These are phyloP conservation scores for Drosophila setosimentum DNA, from an alignment of 2,888 invertebrate species.

Conservation along the genomic window DNA sequence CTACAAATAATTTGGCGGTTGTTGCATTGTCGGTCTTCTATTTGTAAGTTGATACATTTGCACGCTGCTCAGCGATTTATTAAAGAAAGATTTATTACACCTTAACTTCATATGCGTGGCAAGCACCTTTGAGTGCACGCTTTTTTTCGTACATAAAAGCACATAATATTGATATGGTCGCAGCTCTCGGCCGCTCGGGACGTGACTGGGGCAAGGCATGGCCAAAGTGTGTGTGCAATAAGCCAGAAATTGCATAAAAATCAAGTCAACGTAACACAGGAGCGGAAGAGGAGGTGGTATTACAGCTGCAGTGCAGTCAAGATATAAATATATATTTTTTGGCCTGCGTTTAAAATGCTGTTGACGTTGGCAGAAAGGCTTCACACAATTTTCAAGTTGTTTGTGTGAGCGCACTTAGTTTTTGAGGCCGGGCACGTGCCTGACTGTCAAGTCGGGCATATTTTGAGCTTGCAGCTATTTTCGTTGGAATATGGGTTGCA, in stretches of 20 bases:
- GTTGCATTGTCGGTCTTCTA: conserved; percentile 52
- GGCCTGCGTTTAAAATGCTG: conserved; percentile 57
- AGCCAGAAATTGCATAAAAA: conserved; percentile 74
- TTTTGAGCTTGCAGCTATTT: conserved; percentile 38
- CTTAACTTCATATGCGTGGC: conserved; percentile 52
- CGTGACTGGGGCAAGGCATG: conserved; percentile 48
- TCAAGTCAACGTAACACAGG: conserved; percentile 57
- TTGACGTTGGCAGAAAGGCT: conserved; percentile 60
- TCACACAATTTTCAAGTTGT: conserved; percentile 62
- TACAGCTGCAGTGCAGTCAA: conserved; percentile 36
- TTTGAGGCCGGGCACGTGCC: conserved; percentile 62
- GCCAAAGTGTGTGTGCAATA: conserved; percentile 68
- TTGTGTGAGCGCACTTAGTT: conserved; percentile 39
- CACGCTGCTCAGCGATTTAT: conserved; percentile 9
- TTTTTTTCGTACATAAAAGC: conserved; percentile 28
- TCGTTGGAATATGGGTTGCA: conserved; percentile 70
- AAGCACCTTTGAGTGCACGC: conserved; percentile 7
- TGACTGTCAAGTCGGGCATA: conserved; percentile 25
- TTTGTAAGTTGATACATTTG: conserved; percentile 3
- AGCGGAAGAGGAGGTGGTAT: not conserved
- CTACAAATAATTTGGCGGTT: not conserved
- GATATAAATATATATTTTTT: not conserved
- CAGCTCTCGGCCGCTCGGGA: conserved; percentile 23
- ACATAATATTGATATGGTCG: conserved; percentile 65
- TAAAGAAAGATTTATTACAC: conserved; percentile 53